phyloP scores from a whole-genome alignment of 1,140 invertebrate genomes.

The Brachionus plicatilis region DNA sequence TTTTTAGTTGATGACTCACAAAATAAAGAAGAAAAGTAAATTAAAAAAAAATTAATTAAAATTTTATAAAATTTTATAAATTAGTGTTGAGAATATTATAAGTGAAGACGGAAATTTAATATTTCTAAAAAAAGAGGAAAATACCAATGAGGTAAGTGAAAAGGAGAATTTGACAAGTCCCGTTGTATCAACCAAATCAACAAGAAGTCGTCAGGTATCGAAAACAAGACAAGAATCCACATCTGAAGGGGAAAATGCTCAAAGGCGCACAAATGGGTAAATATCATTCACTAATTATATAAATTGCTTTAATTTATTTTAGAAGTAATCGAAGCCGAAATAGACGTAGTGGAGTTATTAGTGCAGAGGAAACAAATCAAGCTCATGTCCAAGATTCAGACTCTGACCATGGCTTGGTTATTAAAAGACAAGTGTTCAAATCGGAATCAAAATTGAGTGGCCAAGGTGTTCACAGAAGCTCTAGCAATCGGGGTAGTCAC shows the following conservation, averaged over 20 bases:
- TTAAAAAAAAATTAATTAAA: neutral
- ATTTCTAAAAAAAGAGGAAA: neutral
- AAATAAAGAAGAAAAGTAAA: neutral
- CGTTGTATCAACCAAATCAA: neutral
- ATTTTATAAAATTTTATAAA: neutral
- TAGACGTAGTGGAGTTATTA: neutral
- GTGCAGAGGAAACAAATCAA: neutral
- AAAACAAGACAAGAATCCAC: neutral
- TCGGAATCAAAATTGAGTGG: neutral
- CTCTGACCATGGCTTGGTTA: neutral
- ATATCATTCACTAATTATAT: neutral
- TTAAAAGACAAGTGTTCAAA: neutral
- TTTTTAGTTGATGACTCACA: neutral
- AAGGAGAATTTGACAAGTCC: neutral
- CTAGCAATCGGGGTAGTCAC: neutral
- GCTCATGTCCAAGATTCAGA: neutral
- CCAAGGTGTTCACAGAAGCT: neutral
- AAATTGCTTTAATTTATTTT: neutral
- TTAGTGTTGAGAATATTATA: neutral
- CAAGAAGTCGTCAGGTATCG: neutral
- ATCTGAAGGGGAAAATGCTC: constrained; percentile 13
- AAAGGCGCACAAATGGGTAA: neutral
- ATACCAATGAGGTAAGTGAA: neutral
- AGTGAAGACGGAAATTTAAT: constrained; percentile 15
- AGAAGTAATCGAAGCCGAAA: neutral